Evolutionary conservation across 37 sponge, comb jelly and placozoan species (phyloP).

Genomic region (Tethya wilhelma): DNA sequence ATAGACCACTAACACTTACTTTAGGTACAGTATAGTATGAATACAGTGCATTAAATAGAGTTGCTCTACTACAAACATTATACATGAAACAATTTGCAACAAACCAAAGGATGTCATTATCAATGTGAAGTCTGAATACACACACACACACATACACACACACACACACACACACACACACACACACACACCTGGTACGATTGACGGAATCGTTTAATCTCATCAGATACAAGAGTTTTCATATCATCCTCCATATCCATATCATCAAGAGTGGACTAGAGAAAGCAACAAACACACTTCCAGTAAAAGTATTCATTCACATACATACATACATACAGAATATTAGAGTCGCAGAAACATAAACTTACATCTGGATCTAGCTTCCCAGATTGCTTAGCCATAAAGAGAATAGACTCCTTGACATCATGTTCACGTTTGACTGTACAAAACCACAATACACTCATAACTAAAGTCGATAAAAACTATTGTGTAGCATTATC

Average conservation of each 20-base stretch:
- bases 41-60: too few relatives aligned
- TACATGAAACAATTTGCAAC: background rate
- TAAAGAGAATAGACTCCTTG: conserved; percentile 70
- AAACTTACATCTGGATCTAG: conserved; percentile 75
- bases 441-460: conserved; percentile 3
- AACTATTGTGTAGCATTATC: background rate
- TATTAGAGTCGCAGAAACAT: too few relatives aligned
- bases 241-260: conserved; percentile 89
- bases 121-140: background rate
- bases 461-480: background rate
- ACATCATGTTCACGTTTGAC: conserved; percentile 73
- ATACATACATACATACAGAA: background rate
- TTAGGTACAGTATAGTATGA: too few relatives aligned
- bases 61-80: background rate
- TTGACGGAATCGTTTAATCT: conserved; percentile 83
- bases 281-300: conserved; percentile 3
- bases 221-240: conserved; percentile 83
- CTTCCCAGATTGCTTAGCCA: conserved; percentile 84
- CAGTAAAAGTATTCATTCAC: background rate
- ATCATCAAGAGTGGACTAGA: conserved; percentile 62
- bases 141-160: background rate
- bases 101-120: background rate
- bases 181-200: conserved; percentile 68
- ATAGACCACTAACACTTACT: too few relatives aligned
- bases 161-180: background rate